Evolutionary conservation across 2,113 vertebrate species (phyloP).

Genomic region (Ancistrus triradiatus): DNA sequence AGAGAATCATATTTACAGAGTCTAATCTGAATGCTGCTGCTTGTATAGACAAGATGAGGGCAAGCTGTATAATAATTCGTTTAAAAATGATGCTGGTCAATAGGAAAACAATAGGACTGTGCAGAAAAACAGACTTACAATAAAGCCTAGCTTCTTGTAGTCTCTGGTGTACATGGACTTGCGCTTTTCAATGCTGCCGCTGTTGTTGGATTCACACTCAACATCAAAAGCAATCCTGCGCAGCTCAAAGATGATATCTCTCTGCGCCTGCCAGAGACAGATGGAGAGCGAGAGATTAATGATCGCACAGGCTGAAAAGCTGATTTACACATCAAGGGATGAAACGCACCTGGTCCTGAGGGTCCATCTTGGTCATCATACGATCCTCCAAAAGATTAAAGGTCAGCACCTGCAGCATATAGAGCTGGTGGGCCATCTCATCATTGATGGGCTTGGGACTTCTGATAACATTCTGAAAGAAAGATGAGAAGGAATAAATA

Average conservation of each 20-base stretch:
- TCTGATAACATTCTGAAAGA: slow-evolving; percentile 85
- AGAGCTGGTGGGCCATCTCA: slow-evolving; percentile 97
- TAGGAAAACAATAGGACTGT: too few species aligned
- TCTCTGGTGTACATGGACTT: slow-evolving; percentile 99
- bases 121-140: slow-evolving; percentile 75
- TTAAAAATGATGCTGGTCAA: too few species aligned
- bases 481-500: neutral
- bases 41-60: too few species aligned
- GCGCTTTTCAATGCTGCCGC: slow-evolving; percentile 93
- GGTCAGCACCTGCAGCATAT: slow-evolving; percentile 94
- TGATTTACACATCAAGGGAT: neutral
- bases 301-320: neutral
- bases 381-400: slow-evolving; percentile 96
- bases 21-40: too few species aligned
- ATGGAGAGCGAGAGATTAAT: neutral
- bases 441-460: slow-evolving; percentile 87
- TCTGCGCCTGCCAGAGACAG: slow-evolving; percentile 76
- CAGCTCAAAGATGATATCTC: slow-evolving; percentile 97
- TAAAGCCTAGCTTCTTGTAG: slow-evolving; percentile 98
- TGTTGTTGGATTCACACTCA: slow-evolving; percentile 86
- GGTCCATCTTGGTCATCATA: slow-evolving; percentile 99
- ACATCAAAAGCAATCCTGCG: slow-evolving; percentile 94
- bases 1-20: too few species aligned
- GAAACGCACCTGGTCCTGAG: slow-evolving; percentile 86
- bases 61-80: too few species aligned